Evolutionary conservation across 2,888 invertebrate species (phyloP).

Genomic region (Salticus scenicus): DNA sequence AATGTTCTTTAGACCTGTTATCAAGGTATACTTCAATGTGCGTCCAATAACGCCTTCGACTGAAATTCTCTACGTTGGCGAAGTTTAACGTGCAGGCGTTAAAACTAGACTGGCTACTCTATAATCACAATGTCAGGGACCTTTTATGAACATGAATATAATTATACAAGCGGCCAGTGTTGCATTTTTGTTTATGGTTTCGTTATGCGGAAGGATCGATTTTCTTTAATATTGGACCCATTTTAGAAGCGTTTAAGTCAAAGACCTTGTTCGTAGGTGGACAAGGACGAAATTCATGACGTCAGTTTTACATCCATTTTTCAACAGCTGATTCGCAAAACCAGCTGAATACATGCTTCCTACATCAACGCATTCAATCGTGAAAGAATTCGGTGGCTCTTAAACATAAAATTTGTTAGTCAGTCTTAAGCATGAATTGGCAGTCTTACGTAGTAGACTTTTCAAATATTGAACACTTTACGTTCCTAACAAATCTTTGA

Average conservation of each 20-base stretch:
- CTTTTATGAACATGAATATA: slow-evolving; percentile 36
- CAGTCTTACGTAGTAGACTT: too few species aligned
- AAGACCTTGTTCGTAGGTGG: slow-evolving; percentile 53
- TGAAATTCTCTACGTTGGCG: slow-evolving; percentile 12
- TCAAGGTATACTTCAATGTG: too few species aligned
- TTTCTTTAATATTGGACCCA: slow-evolving; percentile 1
- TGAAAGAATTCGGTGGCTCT: too few species aligned
- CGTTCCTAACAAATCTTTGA: too few species aligned
- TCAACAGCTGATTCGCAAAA: neutral
- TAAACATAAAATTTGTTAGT: too few species aligned
- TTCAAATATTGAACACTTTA: too few species aligned
- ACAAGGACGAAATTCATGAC: slow-evolving; percentile 30
- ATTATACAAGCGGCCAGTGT: neutral
- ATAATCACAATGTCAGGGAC: slow-evolving; percentile 45
- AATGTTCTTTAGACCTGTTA: too few species aligned
- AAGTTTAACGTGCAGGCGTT: slow-evolving; percentile 39
- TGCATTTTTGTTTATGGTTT: neutral
- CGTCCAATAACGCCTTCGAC: neutral
- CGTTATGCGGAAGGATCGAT: slow-evolving; percentile 43
- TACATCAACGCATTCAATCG: too few species aligned
- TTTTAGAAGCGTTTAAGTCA: slow-evolving; percentile 20
- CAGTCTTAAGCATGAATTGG: too few species aligned
- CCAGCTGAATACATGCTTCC: too few species aligned
- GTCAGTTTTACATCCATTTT: neutral
- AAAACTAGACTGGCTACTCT: slow-evolving; percentile 49